Evolutionary conservation across 2,888 invertebrate genomes (phyloP).

Genomic region (Neria commutata): DNA sequence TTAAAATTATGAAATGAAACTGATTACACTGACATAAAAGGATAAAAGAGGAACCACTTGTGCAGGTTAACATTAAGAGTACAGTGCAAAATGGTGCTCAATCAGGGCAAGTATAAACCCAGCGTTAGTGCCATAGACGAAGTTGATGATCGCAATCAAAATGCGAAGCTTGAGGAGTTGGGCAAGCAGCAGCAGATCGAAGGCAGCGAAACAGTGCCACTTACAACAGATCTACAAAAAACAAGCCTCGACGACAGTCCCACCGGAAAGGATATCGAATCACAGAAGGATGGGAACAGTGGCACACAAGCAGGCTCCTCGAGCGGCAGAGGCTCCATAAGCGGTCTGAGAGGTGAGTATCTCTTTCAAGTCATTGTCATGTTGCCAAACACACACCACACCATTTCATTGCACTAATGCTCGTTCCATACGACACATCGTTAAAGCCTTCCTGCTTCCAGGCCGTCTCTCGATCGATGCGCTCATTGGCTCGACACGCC

Average conservation of each 20-base stretch:
- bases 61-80: not conserved
- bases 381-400: not conserved
- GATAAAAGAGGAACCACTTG: not conserved
- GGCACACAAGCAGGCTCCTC: conserved; percentile 28
- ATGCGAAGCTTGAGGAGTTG: conserved; percentile 42
- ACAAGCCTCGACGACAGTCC: conserved; percentile 49
- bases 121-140: conserved; percentile 54
- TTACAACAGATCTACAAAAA: conserved; percentile 56
- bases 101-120: conserved; percentile 54
- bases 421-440: conserved; percentile 17
- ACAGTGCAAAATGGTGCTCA: conserved; percentile 43
- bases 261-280: conserved; percentile 48
- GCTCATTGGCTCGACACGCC: conserved; percentile 54
- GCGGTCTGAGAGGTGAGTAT: conserved; percentile 50
- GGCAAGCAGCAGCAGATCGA: conserved; percentile 53
- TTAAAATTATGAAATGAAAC: not conserved
- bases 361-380: not conserved
- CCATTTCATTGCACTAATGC: conserved; percentile 19
- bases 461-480: conserved; percentile 55
- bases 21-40: not conserved
- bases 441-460: conserved; percentile 53
- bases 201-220: conserved; percentile 56
- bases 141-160: conserved; percentile 51
- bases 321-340: conserved; percentile 45
- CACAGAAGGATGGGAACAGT: conserved; percentile 25